Base-by-base conservation (phyloP, 2,797 vertebrate species). In the Poecilia velifera region DNA sequence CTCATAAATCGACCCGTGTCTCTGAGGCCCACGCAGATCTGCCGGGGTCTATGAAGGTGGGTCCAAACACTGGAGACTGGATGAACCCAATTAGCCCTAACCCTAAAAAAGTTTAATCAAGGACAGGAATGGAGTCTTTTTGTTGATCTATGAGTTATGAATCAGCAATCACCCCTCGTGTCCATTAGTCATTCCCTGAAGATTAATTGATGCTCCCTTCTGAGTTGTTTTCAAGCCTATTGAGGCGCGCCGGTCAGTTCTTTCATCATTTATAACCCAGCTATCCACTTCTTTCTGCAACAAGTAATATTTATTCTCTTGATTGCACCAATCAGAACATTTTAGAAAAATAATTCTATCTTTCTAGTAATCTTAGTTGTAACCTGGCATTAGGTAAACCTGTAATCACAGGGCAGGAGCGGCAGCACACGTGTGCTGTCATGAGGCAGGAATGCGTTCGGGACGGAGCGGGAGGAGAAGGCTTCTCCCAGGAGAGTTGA, bases 401-500 rank as follows among this genome's bases (percentile, higher is more conserved):
- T 73, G 16, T 88, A 90, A 93, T 94, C 90, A 93, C 83, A 93
- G 84, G 84, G 79, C 81, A 88, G 74, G 78, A 87, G 74, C 34
- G 36, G 31, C 28, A 71, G 34, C 78, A 51, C 82, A 76, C 45
- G n/a, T 84, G 55, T 57, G 70, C 77, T 89, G 90, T 93, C 92
- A 92, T 87, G 87, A 82, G 73, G 76, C 22, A 90, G 92, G 93
- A 94, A 94, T 95, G 93, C 84, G 82, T 87, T 89, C 22, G 76
- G 82, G 81, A 76, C 86, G 78, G 41, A 74, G 80, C 0, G 1
- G 31, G 31, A 59, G n/a, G 28, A 75, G 49, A 80, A 73, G 64
- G 49, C 79, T 79, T 72, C 75, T 77, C 80, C 39, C 53, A 55
- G 53, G 34, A 41, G 79, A 84, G 76, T 62, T 73, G 20, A 66